Evolutionary conservation across 2,113 vertebrate species (phyloP).

Genomic region (Gallinago media): DNA sequence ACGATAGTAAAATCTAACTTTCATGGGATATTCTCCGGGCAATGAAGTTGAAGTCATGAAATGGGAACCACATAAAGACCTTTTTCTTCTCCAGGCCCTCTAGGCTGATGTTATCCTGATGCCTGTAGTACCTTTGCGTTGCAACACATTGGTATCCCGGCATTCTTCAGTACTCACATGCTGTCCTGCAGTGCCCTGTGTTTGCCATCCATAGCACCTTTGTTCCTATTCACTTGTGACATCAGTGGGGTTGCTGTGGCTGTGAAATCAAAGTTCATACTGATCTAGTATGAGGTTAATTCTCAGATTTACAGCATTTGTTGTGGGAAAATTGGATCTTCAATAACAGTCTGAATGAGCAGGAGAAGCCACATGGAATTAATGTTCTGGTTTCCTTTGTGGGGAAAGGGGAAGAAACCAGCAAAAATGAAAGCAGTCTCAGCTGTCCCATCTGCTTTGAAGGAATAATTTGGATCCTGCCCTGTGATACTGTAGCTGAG

Average conservation of each 20-base stretch:
- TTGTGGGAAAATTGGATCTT: background rate
- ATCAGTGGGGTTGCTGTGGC: background rate
- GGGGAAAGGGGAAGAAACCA: background rate
- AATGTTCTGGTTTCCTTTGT: background rate
- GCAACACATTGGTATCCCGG: rapidly evolving
- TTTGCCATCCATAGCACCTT: background rate
- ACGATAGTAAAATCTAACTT: background rate
- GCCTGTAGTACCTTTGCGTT: background rate
- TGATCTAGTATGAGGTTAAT: background rate
- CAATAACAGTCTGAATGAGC: background rate
- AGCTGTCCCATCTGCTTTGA: background rate
- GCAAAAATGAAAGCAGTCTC: background rate
- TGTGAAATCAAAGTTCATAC: background rate
- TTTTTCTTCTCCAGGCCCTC: background rate
- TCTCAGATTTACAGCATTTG: background rate
- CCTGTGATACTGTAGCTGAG: background rate
- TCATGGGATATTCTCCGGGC: background rate
- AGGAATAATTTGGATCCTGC: background rate
- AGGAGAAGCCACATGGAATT: background rate
- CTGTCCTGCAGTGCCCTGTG: rapidly evolving
- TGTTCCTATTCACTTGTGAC: background rate
- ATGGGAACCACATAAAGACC: background rate
- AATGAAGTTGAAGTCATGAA: background rate
- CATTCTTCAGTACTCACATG: background rate
- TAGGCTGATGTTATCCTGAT: background rate